These are phyloP conservation scores for Tortrix viridana DNA, from an alignment of 2,888 invertebrate species.

Conservation along the genomic window DNA sequence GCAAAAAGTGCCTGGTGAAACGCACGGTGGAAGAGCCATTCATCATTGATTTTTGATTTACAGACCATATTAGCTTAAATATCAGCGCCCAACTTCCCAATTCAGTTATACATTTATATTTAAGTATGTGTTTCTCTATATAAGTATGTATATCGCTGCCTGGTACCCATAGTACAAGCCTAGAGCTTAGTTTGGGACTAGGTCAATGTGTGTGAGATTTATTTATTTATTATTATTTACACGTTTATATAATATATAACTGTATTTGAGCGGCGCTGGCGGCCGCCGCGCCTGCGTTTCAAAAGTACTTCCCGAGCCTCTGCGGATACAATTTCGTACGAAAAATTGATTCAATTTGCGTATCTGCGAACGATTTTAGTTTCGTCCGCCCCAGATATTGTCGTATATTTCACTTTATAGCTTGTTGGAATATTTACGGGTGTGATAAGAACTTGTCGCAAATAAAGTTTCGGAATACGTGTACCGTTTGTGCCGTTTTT, in stretches of 20 bases:
- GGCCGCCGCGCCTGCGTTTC: neutral
- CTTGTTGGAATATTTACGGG: constrained; percentile 42
- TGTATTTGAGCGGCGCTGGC: constrained; percentile 1
- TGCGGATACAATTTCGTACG: constrained; percentile 65
- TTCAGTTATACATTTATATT: too few relatives aligned
- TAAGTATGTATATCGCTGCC: too few relatives aligned
- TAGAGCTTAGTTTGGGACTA: too few relatives aligned
- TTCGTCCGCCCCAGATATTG: constrained; percentile 40
- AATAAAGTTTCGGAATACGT: constrained; percentile 18
- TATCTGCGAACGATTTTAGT: constrained; percentile 67
- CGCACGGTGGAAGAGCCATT: too few relatives aligned
- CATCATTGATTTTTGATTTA: too few relatives aligned
- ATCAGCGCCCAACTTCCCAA: too few relatives aligned
- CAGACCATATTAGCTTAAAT: too few relatives aligned
- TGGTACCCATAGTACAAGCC: too few relatives aligned
- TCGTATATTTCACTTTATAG: constrained; percentile 41
- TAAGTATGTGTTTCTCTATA: too few relatives aligned
- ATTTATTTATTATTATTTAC: too few relatives aligned
- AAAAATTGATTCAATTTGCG: constrained; percentile 75
- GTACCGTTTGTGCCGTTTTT: neutral
- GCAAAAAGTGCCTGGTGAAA: too few relatives aligned
- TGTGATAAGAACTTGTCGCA: constrained; percentile 37
- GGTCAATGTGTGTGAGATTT: too few relatives aligned
- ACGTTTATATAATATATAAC: neutral
- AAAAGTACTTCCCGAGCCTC: constrained; percentile 34